Evolutionary conservation across 2,797 vertebrate species (phyloP), one percentile per base, ranked within the genome.

Genomic region (Pangasius djambal): DNA sequence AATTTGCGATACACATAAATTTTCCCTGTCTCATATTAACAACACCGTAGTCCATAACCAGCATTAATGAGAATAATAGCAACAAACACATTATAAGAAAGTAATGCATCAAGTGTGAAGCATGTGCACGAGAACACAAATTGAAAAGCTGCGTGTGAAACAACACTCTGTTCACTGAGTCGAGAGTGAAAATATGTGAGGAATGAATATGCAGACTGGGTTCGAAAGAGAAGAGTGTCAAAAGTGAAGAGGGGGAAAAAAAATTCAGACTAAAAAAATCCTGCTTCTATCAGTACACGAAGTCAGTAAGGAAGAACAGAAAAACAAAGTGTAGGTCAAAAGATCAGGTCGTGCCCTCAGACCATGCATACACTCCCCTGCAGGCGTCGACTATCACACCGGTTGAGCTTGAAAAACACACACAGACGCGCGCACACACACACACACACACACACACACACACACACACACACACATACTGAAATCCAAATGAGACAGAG

Each of bases 251-350:
- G 57, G 0, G 52, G 40, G 40, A 0, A 44, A 40, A 40, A 10
- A 40, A 28, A 16, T n/a, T 63, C 48, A 34, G 89, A 88, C 93
- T 92, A 90, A 94, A 94, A 94, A 90, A 86, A 91, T 94, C 92
- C 91, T 93, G 28, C 16, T 91, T 63, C 79, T 91, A 91, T 93
- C 92, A 70, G 83, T 70, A 85, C 28, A 70, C 31, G 6, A 37
- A 72, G 22, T 52, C 48, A 40, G n/a, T 70, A 72, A 70, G 70
- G 25, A 79, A 75, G 52, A 74, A 90, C 20, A 94, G 93, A 95
- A 95, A 95, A 93, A 95, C 93, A 95, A 93, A 93, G 92, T 90
- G 88, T 18, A 40, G 95, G 95, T 96, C 95, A 95, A 69, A 90
- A 94, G 94, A 95, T 95, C 94, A 93, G 92, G 92, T 89, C 92